These are phyloP conservation scores for Blastobasis adustella DNA, from an alignment of 2,888 invertebrate species.

Conservation along the genomic window DNA sequence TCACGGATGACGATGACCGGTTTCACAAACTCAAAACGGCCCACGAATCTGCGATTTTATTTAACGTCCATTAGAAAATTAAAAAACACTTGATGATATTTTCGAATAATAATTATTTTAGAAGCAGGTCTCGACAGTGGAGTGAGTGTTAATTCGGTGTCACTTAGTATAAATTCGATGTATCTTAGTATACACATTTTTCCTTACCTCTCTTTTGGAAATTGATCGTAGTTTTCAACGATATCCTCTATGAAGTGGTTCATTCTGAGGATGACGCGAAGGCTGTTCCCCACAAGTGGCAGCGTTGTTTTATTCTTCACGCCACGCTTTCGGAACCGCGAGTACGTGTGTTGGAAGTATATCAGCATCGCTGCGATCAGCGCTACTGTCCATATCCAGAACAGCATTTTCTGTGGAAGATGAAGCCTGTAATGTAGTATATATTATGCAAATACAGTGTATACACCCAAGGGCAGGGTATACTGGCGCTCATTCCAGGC, in stretches of 20 bases:
- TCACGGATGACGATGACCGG: conserved; percentile 59
- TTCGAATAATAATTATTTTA: too few species aligned
- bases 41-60: conserved; percentile 44
- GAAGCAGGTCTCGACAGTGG: too few species aligned
- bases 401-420: conserved; percentile 16
- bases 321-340: conserved; percentile 29
- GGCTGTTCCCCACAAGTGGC: conserved; percentile 42
- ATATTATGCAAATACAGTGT: too few species aligned
- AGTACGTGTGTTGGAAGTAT: conserved; percentile 28
- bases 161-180: too few species aligned
- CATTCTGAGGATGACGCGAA: conserved; percentile 16
- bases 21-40: conserved; percentile 53
- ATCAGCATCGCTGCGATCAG: conserved; percentile 22
- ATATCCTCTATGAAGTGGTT: conserved; percentile 24
- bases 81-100: too few species aligned
- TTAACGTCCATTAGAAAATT: too few species aligned
- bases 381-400: conserved; percentile 30
- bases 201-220: conserved; percentile 38
- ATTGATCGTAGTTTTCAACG: conserved; percentile 23
- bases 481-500: too few species aligned
- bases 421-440: too few species aligned
- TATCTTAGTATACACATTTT: too few species aligned
- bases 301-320: conserved; percentile 31
- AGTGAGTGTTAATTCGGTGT: too few species aligned
- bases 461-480: too few species aligned